Percentiles rank a stretch among this genome's conserved stretches.
phyloP scores from a whole-genome alignment of 2,888 invertebrate genomes.

The Drosophila neoperkinsi region DNA sequence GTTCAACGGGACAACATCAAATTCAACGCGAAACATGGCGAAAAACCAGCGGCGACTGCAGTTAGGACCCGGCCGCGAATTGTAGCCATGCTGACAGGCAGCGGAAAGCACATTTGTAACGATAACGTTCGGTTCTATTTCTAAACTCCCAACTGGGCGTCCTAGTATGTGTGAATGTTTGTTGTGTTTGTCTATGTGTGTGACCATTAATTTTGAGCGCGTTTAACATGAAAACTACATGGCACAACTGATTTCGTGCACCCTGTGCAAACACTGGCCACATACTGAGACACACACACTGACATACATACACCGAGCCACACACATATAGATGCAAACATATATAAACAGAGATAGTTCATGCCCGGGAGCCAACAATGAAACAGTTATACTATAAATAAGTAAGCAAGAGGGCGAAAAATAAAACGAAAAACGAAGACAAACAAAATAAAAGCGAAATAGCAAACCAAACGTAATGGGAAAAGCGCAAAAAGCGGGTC shows the following conservation, averaged over 20 bases:
- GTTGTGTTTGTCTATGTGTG: conserved; percentile 40
- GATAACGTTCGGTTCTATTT: conserved; percentile 77
- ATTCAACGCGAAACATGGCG: conserved; percentile 55
- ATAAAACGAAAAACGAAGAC: conserved; percentile 43
- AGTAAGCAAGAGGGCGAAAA: conserved; percentile 63
- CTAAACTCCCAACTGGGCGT: conserved; percentile 47
- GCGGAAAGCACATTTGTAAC: conserved; percentile 79
- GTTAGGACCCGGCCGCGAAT: conserved; percentile 67
- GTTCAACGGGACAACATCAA: conserved; percentile 61
- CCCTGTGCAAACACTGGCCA: conserved; percentile 56
- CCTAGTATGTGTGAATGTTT: conserved; percentile 4
- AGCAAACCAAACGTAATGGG: conserved; percentile 75
- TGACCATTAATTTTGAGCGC: conserved; percentile 78
- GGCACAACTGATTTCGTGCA: conserved; percentile 76
- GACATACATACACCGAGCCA: conserved; percentile 5
- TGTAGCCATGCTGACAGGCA: conserved; percentile 74
- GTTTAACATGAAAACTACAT: conserved; percentile 79
- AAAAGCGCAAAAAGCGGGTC: conserved; percentile 76
- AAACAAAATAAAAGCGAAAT: conserved; percentile 60
- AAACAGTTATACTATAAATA: conserved; percentile 79
- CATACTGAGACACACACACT: conserved; percentile 19
- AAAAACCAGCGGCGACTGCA: conserved; percentile 24
- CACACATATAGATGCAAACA: conserved; percentile 18
- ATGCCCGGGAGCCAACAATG: conserved; percentile 76
- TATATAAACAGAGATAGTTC: conserved; percentile 64